Evolutionary conservation across 2,888 invertebrate genomes (phyloP).

Genomic region (Drosophila siamana): DNA sequence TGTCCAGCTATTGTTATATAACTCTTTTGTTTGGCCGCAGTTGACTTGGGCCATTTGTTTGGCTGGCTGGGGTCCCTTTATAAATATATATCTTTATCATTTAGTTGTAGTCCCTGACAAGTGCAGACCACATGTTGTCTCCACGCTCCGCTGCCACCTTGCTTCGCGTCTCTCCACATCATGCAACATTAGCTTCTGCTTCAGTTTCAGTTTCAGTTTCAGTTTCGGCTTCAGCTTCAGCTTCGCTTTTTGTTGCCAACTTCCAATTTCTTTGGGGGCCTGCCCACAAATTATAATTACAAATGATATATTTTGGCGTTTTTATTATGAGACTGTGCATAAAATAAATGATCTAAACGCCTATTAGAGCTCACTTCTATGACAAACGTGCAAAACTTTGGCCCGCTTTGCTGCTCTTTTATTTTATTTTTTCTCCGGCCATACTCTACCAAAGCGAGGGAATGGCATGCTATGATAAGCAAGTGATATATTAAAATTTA

Average conservation of each 20-base stretch:
- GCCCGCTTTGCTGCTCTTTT: conserved; percentile 23
- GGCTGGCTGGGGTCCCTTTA: conserved; percentile 29
- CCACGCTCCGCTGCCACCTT: not conserved
- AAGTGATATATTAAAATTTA: not conserved
- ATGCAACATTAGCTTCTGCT: not conserved
- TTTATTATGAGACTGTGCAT: conserved; percentile 70
- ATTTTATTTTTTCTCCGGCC: conserved; percentile 5
- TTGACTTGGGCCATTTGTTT: conserved; percentile 74
- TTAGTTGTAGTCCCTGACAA: conserved; percentile 45
- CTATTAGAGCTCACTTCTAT: conserved; percentile 58
- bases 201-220: no score
- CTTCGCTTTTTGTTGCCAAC: not conserved
- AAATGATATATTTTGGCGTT: conserved; percentile 73
- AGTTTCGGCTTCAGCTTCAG: not conserved
- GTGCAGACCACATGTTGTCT: conserved; percentile 47
- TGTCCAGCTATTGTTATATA: conserved; percentile 58
- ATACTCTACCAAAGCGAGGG: conserved; percentile 27
- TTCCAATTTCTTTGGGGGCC: conserved; percentile 15
- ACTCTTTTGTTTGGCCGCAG: conserved; percentile 72
- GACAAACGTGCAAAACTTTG: conserved; percentile 65
- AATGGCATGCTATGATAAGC: not conserved
- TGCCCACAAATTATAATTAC: conserved; percentile 70
- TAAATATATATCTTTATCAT: conserved; percentile 49
- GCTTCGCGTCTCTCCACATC: not conserved
- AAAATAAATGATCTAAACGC: conserved; percentile 68